Conservation (phyloP, 1,140 invertebrate species). For the Uloborus diversus region DNA sequence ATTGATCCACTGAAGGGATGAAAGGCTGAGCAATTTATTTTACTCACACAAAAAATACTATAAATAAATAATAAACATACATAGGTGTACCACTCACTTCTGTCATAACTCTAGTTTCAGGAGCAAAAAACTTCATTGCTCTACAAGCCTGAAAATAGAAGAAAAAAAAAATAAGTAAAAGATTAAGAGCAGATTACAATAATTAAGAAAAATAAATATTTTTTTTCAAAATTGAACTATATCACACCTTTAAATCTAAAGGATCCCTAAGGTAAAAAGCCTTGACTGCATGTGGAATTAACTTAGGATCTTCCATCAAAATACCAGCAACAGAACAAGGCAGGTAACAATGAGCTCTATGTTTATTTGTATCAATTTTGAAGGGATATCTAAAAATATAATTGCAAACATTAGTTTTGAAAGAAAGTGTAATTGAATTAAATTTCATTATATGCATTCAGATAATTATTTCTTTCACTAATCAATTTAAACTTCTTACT, state of each 20-base stretch:
- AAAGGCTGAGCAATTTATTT: too few species aligned
- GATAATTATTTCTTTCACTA: too few species aligned
- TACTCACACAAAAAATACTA: too few species aligned
- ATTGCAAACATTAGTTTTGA: too few species aligned
- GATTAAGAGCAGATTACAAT: neutral
- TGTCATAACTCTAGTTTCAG: conserved; percentile 77
- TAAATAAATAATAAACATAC: too few species aligned
- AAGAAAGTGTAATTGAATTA: too few species aligned
- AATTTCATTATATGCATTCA: too few species aligned
- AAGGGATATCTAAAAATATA: conserved; percentile 73
- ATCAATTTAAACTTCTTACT: too few species aligned
- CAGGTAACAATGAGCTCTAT: conserved; percentile 80
- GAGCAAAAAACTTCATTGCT: conserved; percentile 82
- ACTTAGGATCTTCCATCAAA: conserved; percentile 77
- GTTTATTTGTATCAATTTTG: conserved; percentile 75
- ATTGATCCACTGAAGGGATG: too few species aligned
- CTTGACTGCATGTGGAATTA: conserved; percentile 81
- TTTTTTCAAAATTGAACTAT: conserved; percentile 8
- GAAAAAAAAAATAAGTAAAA: neutral
- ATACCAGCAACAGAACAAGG: conserved; percentile 83
- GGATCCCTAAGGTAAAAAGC: conserved; percentile 87
- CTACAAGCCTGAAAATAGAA: conserved; percentile 71
- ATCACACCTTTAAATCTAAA: conserved; percentile 63
- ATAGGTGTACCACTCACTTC: conserved; percentile 72
- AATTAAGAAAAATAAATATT: neutral